phyloP scores from a whole-genome alignment of 2,113 vertebrate genomes.

The Limnothrissa miodon region DNA sequence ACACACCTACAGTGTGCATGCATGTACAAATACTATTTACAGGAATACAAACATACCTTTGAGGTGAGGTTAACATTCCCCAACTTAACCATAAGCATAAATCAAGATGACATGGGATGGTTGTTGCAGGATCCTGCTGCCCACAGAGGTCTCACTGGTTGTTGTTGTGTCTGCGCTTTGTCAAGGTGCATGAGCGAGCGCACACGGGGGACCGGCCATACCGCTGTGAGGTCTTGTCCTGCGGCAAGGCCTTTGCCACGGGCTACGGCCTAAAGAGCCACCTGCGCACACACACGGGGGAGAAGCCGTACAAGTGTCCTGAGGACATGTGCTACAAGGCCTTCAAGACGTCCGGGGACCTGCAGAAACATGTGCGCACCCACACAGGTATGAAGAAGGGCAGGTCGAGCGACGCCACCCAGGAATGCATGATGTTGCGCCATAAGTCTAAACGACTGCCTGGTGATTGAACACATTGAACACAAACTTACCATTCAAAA shows the following conservation, averaged over 20 bases:
- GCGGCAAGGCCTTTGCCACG: constrained; percentile 80
- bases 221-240: constrained; percentile 71
- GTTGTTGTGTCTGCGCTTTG: neutral
- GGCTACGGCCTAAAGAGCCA: constrained; percentile 81
- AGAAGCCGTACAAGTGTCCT: constrained; percentile 81
- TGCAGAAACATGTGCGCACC: constrained; percentile 81
- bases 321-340: constrained; percentile 81
- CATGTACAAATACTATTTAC: too few relatives aligned
- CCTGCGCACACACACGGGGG: constrained; percentile 77
- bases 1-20: too few relatives aligned
- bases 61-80: neutral
- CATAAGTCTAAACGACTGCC: neutral
- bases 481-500: neutral
- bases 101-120: neutral
- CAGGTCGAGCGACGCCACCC: neutral
- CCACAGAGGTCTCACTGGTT: neutral
- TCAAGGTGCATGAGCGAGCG: constrained; percentile 76
- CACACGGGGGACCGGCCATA: constrained; percentile 79
- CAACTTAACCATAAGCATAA: neutral
- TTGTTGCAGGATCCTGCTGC: neutral
- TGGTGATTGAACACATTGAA: neutral
- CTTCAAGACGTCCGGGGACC: constrained; percentile 82
- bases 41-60: neutral
- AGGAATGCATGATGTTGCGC: neutral
- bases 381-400: constrained; percentile 71